A percentile compares a stretch with the other conserved stretches of the same genome.
Evolutionary conservation across 2,113 vertebrate species (phyloP).

Genomic region (Mastomys coucha): DNA sequence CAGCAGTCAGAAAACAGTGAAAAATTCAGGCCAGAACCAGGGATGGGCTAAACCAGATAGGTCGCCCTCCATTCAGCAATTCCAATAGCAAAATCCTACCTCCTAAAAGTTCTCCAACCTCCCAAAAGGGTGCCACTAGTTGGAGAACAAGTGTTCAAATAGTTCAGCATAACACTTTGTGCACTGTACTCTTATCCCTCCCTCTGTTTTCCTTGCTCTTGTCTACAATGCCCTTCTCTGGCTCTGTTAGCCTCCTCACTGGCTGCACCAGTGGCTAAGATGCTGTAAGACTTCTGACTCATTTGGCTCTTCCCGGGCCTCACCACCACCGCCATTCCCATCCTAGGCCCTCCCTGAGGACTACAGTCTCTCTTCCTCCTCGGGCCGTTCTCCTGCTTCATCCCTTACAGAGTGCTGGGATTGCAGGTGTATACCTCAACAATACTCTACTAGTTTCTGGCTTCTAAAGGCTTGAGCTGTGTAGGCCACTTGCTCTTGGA

Average conservation of each 20-base stretch:
- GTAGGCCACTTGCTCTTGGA: neutral
- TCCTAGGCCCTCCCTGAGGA: neutral
- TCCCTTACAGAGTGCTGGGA: neutral
- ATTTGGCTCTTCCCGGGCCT: neutral
- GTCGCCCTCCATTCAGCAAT: neutral
- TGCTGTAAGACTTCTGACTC: neutral
- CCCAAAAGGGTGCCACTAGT: neutral
- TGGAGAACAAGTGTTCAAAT: neutral
- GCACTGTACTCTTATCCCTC: neutral
- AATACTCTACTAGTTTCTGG: neutral
- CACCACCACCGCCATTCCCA: neutral
- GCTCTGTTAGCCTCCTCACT: neutral
- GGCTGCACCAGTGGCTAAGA: neutral
- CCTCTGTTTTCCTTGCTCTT: neutral
- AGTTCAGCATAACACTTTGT: neutral
- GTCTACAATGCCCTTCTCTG: neutral
- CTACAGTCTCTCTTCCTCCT: neutral
- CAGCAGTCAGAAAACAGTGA: neutral
- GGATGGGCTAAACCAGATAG: neutral
- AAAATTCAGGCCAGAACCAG: neutral
- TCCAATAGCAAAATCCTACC: neutral
- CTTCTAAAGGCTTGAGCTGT: neutral
- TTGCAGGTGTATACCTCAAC: neutral
- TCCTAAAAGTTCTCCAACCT: neutral
- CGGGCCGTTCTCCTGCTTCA: neutral